Conservation (phyloP, 2,797 vertebrate genomes). For the Salmo trutta region DNA sequence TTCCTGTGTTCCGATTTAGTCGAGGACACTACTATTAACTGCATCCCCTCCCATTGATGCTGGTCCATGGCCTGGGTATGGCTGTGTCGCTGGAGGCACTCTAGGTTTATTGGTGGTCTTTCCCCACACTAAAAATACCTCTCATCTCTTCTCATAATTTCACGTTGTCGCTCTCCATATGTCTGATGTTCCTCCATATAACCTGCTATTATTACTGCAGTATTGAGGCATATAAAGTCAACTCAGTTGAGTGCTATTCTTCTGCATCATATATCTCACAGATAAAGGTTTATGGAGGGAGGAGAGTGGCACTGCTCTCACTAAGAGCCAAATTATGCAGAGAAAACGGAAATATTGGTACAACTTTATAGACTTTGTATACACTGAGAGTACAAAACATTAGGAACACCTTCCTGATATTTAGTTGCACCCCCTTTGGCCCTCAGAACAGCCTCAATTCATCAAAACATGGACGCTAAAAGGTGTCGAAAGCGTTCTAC, state of each 20-base stretch:
- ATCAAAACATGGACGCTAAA: neutral
- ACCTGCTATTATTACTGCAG: constrained; percentile 36
- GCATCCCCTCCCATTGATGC: constrained; percentile 37
- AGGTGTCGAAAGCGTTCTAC: neutral
- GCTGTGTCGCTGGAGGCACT: constrained; percentile 43
- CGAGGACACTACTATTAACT: neutral
- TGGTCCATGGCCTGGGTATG: constrained; percentile 12
- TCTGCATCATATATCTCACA: constrained; percentile 33
- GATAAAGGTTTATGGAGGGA: constrained; percentile 20
- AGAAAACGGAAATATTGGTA: neutral
- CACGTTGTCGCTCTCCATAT: constrained; percentile 27
- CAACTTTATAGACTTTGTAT: neutral
- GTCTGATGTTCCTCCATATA: constrained; percentile 18
- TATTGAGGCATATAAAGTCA: constrained; percentile 44
- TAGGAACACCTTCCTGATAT: no score
- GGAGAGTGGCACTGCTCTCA: neutral
- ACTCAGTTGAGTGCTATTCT: constrained; percentile 37
- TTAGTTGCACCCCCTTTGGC: no score
- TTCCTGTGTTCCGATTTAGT: neutral
- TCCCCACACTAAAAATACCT: constrained; percentile 26
- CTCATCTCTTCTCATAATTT: constrained; percentile 46
- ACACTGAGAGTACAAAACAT: neutral
- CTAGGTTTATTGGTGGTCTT: constrained; percentile 53
- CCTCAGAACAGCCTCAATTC: no score
- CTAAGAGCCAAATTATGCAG: neutral